Evolutionary conservation across 2,113 vertebrate genomes (phyloP).

Genomic region (Stigmatopora argus): DNA sequence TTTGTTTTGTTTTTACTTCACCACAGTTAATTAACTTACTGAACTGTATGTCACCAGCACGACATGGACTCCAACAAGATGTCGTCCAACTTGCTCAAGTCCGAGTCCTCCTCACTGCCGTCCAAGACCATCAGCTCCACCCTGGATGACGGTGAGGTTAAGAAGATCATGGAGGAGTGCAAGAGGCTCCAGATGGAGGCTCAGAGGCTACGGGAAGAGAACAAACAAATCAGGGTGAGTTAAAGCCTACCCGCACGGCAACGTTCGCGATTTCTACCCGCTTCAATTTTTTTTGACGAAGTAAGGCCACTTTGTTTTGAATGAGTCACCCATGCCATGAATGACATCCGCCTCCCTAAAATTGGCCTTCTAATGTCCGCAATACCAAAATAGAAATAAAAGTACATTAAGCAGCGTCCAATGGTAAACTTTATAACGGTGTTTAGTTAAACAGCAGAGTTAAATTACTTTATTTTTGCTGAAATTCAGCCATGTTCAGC

Average conservation of each 20-base stretch:
- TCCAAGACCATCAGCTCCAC: constrained; percentile 83
- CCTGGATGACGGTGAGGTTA: constrained; percentile 87
- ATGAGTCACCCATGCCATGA: constrained; percentile 20
- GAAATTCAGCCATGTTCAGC: neutral
- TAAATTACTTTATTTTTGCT: neutral
- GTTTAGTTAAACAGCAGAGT: neutral
- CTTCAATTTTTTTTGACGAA: constrained; percentile 35
- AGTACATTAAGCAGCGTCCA: neutral
- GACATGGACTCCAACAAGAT: constrained; percentile 94
- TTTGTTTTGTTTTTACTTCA: neutral
- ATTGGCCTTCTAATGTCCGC: too few species aligned
- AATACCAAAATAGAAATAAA: neutral
- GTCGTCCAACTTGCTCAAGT: constrained; percentile 86
- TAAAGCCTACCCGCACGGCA: neutral
- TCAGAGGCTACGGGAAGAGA: constrained; percentile 95
- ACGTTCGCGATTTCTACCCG: neutral
- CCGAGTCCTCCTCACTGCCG: constrained; percentile 81
- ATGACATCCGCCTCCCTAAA: neutral
- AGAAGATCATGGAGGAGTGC: constrained; percentile 95
- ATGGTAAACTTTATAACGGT: neutral
- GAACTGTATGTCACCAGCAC: constrained; percentile 71
- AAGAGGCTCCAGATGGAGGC: constrained; percentile 92
- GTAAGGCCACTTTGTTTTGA: constrained; percentile 25
- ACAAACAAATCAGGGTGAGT: constrained; percentile 90
- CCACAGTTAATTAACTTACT: neutral